Base-by-base conservation (phyloP, 1,140 invertebrate genomes). In the Adelges cooleyi region DNA sequence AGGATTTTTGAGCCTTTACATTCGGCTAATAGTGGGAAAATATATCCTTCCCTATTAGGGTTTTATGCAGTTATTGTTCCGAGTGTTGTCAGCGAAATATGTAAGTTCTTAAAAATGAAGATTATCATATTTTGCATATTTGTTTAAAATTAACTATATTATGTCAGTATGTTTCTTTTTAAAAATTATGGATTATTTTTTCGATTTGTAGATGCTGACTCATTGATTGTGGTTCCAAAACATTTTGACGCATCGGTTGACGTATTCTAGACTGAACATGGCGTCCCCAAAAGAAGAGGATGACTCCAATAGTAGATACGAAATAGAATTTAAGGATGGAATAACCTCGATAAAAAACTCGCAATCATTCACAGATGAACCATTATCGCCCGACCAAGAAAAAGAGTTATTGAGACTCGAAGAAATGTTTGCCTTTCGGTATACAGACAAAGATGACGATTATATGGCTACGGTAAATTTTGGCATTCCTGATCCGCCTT, bases 381-480 rank as follows among this genome's bases (percentile, higher is more conserved):
- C 49, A 29, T 40, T 76, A 9, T 75, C 74, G 5, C 74, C 77
- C 18, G 72, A 71, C 48, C 76, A 79, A 66, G 48, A 75, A 4
- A 71, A 72, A 23, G 80, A 81, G 59, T 65, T 82, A 18, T 72
- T 73, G 33, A 73, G 78, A 68, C 81, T 79, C 65, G 79, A 82
- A 59, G 68, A 74, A 18, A 78, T 81, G 69, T 82, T 81, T 67
- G 70, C 71, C 23, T 67, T 73, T 66, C 77, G 80, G 51, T 82
- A 76, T 53, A 80, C 80, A 22, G 77, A 80, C 13, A 71, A 75
- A 3, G 80, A 82, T 71, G 66, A 56, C 25, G 76, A 78, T 27
- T 82, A 78, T 68, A 73, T 75, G 68, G 73, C 74, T 38, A 71
- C 77, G 3, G 76, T 76, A 51, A 67, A 69, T 11, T 68, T 71